Base-by-base conservation (phyloP, 2,113 vertebrate species). In the Gallinago media region DNA sequence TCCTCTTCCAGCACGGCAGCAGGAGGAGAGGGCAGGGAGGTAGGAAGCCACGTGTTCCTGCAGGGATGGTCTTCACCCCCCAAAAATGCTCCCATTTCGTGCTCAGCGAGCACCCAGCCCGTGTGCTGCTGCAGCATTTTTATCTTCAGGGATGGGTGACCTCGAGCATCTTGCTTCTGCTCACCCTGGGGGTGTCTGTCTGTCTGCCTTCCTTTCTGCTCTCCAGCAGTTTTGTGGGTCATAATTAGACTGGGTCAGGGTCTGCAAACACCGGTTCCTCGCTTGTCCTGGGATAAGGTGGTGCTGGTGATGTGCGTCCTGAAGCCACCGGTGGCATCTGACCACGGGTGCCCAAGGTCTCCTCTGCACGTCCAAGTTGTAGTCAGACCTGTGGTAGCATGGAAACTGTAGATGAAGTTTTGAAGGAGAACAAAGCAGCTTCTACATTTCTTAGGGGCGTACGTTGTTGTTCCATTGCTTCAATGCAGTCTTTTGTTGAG, bases 51-150 rank as follows among this genome's bases (percentile, higher is more conserved):
- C 17, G 0, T 0, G 2, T 32, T 40, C 54, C 62, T 25, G 6
- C 0, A 4, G 81, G 18, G 8, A 36, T 0, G 0, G 15, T 68
- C 17, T n/a, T n/a, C 31, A 66, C 70, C 13, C 4, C 46, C 44
- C 44, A 17, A 8, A 18, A 4, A 23, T 0, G 5, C 4, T 23
- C 46, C 32, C n/a, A 8, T 56, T 19, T 26, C 5, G 0, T 0
- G 85, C 15, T 0, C 55, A n/a, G 84, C 0, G 0, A 20, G 29
- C 7, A 2, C 54, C 34, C 2, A 14, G 16, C 44, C 20, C 1
- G 0, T 3, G 56, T 7, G 75, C 27, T 6, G 42, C 58, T 72
- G 75, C 32, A 42, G 65, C 2, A 2, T 1, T 23, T 20, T 7
- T 38, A 6, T 80, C 88, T 4, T 36, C n/a, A 3, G 87, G 62